A percentile compares a stretch with the other conserved stretches of the same genome.
phyloP scores from a whole-genome alignment of 2,888 invertebrate species.

The Melipona bicolor region DNA sequence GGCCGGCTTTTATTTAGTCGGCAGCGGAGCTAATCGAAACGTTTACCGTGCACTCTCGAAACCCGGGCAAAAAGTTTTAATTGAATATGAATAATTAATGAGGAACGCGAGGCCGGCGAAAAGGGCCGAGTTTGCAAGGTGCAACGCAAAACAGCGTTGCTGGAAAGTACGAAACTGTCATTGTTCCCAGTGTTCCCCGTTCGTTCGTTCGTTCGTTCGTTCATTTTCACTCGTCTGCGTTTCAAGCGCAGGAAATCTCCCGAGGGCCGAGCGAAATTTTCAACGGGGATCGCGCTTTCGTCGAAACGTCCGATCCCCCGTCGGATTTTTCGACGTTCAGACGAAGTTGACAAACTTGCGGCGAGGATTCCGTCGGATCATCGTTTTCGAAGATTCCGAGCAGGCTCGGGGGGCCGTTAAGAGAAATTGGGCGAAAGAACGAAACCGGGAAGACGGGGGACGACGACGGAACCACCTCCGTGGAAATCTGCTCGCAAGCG shows the following conservation, averaged over 20 bases:
- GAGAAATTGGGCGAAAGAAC: conserved; percentile 57
- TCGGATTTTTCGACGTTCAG: no score
- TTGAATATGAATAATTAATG: conserved; percentile 70
- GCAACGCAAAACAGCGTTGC: conserved; percentile 32
- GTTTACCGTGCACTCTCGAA: conserved; percentile 62
- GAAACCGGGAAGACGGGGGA: conserved; percentile 21
- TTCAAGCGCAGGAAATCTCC: background rate
- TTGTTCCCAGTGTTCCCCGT: conserved; percentile 6
- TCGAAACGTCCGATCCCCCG: background rate
- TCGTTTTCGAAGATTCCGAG: conserved; percentile 37
- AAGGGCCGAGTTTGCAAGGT: conserved; percentile 16
- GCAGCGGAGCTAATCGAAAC: conserved; percentile 54
- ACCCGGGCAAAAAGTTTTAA: conserved; percentile 63
- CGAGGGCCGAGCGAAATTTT: background rate
- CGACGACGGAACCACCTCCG: conserved; percentile 5
- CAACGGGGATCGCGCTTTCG: background rate
- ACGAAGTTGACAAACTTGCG: background rate
- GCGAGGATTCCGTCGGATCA: conserved; percentile 14
- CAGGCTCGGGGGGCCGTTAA: conserved; percentile 31
- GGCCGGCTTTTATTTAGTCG: conserved; percentile 50
- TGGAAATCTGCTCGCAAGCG: conserved; percentile 52
- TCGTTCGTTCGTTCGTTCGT: conserved; percentile 13
- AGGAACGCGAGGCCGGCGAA: conserved; percentile 24
- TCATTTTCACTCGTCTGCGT: background rate
- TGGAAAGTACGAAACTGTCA: conserved; percentile 34